Base-by-base conservation (phyloP, 2,888 invertebrate genomes). In the Leucophenga maculata region DNA sequence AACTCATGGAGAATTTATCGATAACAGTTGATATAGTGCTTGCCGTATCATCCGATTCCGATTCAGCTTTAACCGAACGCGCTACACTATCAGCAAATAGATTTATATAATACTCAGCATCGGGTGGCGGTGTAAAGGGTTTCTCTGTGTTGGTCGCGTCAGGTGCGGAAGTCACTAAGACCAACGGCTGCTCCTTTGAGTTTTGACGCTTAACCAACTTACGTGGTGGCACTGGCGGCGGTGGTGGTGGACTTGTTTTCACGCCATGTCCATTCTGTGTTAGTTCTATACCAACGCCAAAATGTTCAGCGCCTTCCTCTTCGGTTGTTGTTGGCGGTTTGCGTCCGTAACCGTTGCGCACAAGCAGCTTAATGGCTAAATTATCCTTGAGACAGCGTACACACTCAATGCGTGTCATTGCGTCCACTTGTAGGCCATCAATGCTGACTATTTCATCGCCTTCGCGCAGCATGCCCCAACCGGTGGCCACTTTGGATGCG, bases 1-100 rank as follows among this genome's bases (percentile, higher is more conserved):
- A 91, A 85, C 93, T 92, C 32, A 93, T 92, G 11, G 94, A 94
- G 72, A 94, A 91, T 81, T 94, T 91, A 84, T 96, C 96, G 60
- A 97, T 93, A n/a, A 96, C 94, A 1, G 96, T 97, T 9, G 96
- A 96, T 79, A 96, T 94, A 14, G 95, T 95, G 87, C 96, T 96
- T 57, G 94, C 94, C 0, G 96, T 96, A 84, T 96, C 96, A 87
- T 96, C 95, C 1, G 96, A 95, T 85, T 96, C 96, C 0, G 88
- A 88, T 8, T 86, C 86, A 11, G 86, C 83, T 44, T 81, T 83
- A 3, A 85, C 71, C 1, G 84, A 82, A 13, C 31, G 54, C 6
- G 76, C 72, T 18, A 79, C 79, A 64, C 78, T 80, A 70, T 88
- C 86, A 4, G 87, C 84, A 69, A 88, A 86, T 1, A 88, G 78